A percentile compares a stretch with the other conserved stretches of the same genome.
phyloP scores from a whole-genome alignment of 2,888 invertebrate species.

The Caenorhabditis panamensis region DNA sequence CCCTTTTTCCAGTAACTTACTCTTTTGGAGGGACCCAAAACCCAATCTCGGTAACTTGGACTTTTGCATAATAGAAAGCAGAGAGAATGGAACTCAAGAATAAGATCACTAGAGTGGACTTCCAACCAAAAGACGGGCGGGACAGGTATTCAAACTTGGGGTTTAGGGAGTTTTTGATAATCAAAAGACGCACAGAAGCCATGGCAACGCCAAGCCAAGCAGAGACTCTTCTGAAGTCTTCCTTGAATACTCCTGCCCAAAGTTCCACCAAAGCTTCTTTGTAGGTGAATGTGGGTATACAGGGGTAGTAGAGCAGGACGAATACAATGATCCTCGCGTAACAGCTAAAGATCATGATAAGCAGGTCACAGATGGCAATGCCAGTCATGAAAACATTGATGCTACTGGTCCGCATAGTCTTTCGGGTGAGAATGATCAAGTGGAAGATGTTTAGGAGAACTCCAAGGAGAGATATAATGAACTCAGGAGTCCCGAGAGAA shows the following conservation, averaged over 20 bases:
- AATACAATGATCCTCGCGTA: background rate
- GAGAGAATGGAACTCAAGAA: background rate
- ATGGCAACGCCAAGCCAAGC: background rate
- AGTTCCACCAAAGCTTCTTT: no score
- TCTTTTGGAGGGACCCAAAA: background rate
- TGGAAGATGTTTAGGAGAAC: conserved; percentile 5
- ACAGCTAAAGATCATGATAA: background rate
- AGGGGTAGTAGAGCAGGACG: no score
- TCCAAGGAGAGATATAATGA: background rate
- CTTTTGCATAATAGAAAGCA: background rate
- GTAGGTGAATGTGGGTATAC: no score
- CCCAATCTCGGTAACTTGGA: background rate
- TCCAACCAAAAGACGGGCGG: background rate
- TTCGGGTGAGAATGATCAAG: background rate
- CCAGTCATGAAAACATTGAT: conserved; percentile 16
- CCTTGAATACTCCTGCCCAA: no score
- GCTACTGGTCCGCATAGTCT: conserved; percentile 4
- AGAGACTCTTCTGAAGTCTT: background rate
- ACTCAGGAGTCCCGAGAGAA: background rate
- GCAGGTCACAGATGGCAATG: conserved; percentile 17
- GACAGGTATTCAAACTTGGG: background rate
- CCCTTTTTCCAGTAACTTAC: background rate
- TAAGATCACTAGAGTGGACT: background rate
- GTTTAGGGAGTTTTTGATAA: background rate
- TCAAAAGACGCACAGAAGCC: background rate